Conservation (phyloP, 1,140 invertebrate genomes). For the Drosophila triauraria region DNA sequence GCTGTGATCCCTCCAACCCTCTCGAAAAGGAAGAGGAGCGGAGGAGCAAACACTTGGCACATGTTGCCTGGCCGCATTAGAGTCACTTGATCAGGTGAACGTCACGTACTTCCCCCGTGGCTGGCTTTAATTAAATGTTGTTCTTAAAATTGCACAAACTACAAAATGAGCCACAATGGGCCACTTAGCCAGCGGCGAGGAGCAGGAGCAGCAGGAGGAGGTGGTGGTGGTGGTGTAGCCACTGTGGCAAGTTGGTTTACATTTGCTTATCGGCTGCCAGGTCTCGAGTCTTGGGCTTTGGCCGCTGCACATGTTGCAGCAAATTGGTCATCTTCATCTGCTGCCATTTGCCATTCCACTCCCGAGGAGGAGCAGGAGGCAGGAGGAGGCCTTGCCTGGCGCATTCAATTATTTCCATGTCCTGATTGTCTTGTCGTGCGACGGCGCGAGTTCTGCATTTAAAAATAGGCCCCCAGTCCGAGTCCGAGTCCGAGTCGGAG, state of each 20-base stretch:
- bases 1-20: not conserved
- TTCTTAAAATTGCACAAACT: constrained; percentile 76
- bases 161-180: constrained; percentile 80
- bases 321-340: constrained; percentile 80
- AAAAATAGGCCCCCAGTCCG: constrained; percentile 63
- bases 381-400: constrained; percentile 32
- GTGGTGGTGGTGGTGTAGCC: not conserved
- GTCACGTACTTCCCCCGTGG: constrained; percentile 49
- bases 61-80: constrained; percentile 40
- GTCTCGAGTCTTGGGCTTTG: constrained; percentile 19
- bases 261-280: constrained; percentile 66
- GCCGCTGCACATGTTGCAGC: constrained; percentile 61
- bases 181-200: constrained; percentile 49
- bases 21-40: constrained; percentile 2
- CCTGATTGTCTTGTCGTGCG: constrained; percentile 79
- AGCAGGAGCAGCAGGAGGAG: not conserved
- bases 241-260: constrained; percentile 33
- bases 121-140: constrained; percentile 76
- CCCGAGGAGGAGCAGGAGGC: not conserved
- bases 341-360: constrained; percentile 48
- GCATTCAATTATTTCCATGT: constrained; percentile 82
- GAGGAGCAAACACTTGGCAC: constrained; percentile 22
- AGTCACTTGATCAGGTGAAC: constrained; percentile 57
- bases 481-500: not conserved
- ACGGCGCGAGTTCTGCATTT: constrained; percentile 74